These are phyloP conservation scores for Hyphantria cunea DNA, from an alignment of 1,140 invertebrate species.

Conservation along the genomic window DNA sequence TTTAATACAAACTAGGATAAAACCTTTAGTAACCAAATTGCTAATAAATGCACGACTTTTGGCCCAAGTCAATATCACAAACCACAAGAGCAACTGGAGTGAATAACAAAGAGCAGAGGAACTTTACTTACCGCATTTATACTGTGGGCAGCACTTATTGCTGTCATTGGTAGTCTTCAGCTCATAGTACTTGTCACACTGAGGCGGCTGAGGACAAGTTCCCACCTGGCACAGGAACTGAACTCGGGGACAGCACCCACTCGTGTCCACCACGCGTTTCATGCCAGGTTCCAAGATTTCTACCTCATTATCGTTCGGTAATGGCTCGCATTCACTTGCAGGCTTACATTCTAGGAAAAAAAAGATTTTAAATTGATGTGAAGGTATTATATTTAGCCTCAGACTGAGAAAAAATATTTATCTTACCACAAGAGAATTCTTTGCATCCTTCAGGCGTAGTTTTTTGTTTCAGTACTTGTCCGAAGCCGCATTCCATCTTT, in stretches of 20 bases:
- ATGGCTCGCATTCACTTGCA: constrained; percentile 84
- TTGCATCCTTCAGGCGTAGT: constrained; percentile 84
- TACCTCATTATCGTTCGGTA: constrained; percentile 65
- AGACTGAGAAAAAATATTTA: constrained; percentile 11
- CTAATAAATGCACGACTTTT: too few species aligned
- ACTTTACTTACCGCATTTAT: constrained; percentile 83
- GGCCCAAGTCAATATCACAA: too few species aligned
- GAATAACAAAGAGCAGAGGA: neutral
- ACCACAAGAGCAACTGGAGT: too few species aligned
- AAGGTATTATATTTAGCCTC: neutral
- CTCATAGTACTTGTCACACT: constrained; percentile 84
- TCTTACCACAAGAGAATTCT: constrained; percentile 87
- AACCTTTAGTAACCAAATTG: too few species aligned
- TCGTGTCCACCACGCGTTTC: constrained; percentile 79
- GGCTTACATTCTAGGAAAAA: constrained; percentile 85
- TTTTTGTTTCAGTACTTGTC: constrained; percentile 86
- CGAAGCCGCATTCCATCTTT: constrained; percentile 86
- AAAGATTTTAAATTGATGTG: constrained; percentile 1
- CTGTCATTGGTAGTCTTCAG: constrained; percentile 65
- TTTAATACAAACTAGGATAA: too few species aligned
- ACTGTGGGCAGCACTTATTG: constrained; percentile 85
- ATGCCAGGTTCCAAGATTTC: constrained; percentile 84
- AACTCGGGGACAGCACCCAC: constrained; percentile 87
- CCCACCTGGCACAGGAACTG: constrained; percentile 83
- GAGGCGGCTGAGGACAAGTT: constrained; percentile 82